These are phyloP conservation scores for Malurus cyaneus DNA, from an alignment of 2,113 vertebrate species.

Conservation along the genomic window DNA sequence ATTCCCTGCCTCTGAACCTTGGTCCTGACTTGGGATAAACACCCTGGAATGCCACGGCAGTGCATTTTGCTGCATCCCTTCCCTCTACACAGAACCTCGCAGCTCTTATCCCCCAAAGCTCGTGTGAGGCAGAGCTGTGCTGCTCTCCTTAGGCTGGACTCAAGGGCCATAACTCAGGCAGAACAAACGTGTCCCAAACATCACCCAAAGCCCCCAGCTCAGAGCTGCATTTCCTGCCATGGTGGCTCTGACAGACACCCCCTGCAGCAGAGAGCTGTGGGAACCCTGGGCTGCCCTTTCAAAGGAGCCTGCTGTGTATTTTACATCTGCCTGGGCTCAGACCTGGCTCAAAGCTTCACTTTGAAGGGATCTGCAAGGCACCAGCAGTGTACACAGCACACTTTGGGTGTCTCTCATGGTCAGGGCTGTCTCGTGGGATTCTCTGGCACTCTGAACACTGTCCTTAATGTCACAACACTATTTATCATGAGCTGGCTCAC, in stretches of 20 bases:
- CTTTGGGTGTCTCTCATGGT: background rate
- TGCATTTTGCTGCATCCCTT: background rate
- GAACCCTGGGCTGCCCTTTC: background rate
- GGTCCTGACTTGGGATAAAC: background rate
- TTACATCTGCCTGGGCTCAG: background rate
- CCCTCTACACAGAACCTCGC: background rate
- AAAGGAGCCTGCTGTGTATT: background rate
- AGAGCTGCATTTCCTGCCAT: background rate
- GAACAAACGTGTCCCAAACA: fast-evolving
- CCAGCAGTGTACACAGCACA: background rate
- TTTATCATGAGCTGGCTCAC: background rate
- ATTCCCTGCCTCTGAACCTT: background rate
- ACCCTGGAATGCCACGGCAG: background rate
- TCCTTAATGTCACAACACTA: background rate
- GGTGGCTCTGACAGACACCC: background rate
- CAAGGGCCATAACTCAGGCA: background rate
- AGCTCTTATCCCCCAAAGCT: background rate
- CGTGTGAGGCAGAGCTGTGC: background rate
- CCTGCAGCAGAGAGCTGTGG: background rate
- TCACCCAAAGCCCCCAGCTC: background rate
- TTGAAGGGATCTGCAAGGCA: background rate
- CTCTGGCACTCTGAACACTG: background rate
- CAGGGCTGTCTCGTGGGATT: background rate
- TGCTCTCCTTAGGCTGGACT: background rate
- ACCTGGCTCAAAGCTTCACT: background rate